Base-by-base conservation (phyloP, 1,140 invertebrate species). In the Sitophilus oryzae region DNA sequence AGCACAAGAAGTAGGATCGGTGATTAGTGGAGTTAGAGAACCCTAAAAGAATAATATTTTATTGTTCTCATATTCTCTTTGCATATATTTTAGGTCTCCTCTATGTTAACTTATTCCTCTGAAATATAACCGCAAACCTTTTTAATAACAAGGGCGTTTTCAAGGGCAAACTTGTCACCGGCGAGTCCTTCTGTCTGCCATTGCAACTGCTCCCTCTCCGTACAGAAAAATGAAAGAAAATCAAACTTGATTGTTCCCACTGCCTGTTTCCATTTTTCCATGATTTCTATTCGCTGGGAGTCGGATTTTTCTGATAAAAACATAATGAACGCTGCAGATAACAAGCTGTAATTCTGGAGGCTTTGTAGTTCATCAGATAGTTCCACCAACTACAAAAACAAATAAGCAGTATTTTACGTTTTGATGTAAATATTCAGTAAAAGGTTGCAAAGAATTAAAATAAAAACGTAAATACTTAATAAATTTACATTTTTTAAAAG, bases 151-250 rank as follows among this genome's bases (percentile, higher is more conserved):
- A 91, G 76, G 18, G 86, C 89, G 74, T 94, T 94, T 73, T 93
- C 87, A 45, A 89, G 70, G 14, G 88, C 88, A 6, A 89, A 73
- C 38, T 80, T 77, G 74, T 93, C 89, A 2, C 83, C 81, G 0
- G 91, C 85, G 2, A 97, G 73, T 1, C 92, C 91, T 66, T 93
- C 85, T 2, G 81, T 79, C 61, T 88, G 85, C 93, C 93, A 98
- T 48, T 84, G 82, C 8, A 96, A 67, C 56, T 89, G 80, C 60
- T 93, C 88, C 56, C 87, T 81, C 66, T 95, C 88, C 1, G 78
- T 78, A 3, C 81, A 80, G 22, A 91, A 70, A 64, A 89, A 90
- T 41, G 80, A 76, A n/a, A 80, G 75, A 5, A 91, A 70, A 48
- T 84, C 82, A 74, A 91, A 90, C 1, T 66, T 40, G 15, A 71